A percentile compares a stretch with the other conserved stretches of the same genome.
phyloP scores from a whole-genome alignment of 2,113 vertebrate species.

The Brachyhypopomus occidentalis region DNA sequence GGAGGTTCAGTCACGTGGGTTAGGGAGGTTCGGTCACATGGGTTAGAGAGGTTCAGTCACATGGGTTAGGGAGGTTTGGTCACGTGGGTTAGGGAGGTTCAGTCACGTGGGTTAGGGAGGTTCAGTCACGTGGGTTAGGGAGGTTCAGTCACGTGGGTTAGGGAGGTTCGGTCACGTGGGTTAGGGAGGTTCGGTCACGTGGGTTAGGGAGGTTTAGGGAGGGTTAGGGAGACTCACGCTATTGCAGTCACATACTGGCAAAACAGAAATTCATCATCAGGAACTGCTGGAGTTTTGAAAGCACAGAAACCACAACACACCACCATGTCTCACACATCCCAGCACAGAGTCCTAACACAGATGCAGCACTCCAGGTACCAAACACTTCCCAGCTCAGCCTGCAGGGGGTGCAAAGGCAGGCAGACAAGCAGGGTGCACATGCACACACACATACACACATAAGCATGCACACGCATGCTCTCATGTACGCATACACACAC shows the following conservation, averaged over 20 bases:
- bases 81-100: no score
- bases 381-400: constrained; percentile 31
- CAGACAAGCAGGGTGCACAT: neutral
- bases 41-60: no score
- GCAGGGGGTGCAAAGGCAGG: neutral
- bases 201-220: no score
- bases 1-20: no score
- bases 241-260: neutral
- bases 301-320: constrained; percentile 38
- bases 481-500: neutral
- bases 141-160: no score
- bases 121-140: no score
- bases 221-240: constrained; percentile 21
- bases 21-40: no score
- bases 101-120: no score
- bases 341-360: constrained; percentile 20
- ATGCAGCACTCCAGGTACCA: constrained; percentile 34
- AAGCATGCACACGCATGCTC: neutral
- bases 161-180: no score
- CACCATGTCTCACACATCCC: constrained; percentile 45
- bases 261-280: constrained; percentile 29
- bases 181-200: no score
- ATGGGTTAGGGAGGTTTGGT: no score
- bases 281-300: constrained; percentile 29
- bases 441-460: neutral